Evolutionary conservation across 2,888 invertebrate genomes (phyloP).

Genomic region (Catocala fraxini): DNA sequence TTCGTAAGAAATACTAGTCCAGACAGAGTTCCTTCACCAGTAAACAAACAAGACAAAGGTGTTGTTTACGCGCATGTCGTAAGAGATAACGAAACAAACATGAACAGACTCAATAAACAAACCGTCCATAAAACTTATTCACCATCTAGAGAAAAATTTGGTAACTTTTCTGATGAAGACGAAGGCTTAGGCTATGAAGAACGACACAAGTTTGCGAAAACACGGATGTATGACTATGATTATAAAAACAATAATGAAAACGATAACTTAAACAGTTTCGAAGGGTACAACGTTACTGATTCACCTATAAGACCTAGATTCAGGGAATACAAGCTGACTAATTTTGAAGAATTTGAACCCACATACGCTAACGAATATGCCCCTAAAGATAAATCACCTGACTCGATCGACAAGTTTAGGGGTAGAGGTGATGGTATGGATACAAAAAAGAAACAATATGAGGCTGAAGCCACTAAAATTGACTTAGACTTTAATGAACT

Average conservation of each 20-base stretch:
- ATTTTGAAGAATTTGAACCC: constrained; percentile 83
- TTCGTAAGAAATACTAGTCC: constrained; percentile 81
- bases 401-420: constrained; percentile 80
- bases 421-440: constrained; percentile 91
- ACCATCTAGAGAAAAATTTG: constrained; percentile 80
- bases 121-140: constrained; percentile 86
- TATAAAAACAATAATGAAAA: constrained; percentile 81
- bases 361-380: constrained; percentile 81
- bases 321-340: constrained; percentile 86
- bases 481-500: constrained; percentile 88
- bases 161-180: constrained; percentile 91
- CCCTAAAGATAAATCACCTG: constrained; percentile 63
- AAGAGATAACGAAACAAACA: constrained; percentile 73
- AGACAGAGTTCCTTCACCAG: constrained; percentile 78
- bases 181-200: constrained; percentile 93
- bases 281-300: constrained; percentile 82
- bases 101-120: constrained; percentile 66
- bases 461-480: constrained; percentile 71
- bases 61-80: constrained; percentile 94
- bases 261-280: constrained; percentile 75
- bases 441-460: constrained; percentile 85
- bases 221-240: constrained; percentile 76
- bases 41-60: constrained; percentile 85
- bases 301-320: constrained; percentile 90
- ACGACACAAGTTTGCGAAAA: constrained; percentile 73